These are phyloP conservation scores for Minunthozetes semirufus DNA, from an alignment of 2,888 invertebrate genomes.

Conservation along the genomic window DNA sequence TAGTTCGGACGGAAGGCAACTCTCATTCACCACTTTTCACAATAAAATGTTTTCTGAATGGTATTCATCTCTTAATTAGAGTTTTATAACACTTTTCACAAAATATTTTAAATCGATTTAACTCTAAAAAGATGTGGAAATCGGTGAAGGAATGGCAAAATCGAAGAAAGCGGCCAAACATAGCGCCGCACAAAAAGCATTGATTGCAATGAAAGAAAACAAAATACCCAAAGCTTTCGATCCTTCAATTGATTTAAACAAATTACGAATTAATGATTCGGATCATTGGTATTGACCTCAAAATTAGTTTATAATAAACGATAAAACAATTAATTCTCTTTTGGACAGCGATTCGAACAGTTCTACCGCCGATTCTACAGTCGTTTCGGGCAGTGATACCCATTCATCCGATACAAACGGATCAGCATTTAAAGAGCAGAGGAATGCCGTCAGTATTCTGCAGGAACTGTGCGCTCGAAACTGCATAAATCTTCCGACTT, in stretches of 20 bases:
- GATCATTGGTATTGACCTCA: not conserved
- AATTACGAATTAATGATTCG: not conserved
- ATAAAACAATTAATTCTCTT: not conserved
- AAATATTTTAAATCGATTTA: not conserved
- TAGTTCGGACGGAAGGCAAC: not conserved
- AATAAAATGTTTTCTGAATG: not conserved
- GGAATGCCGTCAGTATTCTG: not conserved
- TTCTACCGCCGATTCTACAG: not conserved
- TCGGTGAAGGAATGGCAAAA: not conserved
- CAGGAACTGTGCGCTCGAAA: slow-evolving; percentile 16
- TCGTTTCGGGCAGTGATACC: not conserved
- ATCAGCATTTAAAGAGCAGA: not conserved
- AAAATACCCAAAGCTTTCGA: not conserved
- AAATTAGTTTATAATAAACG: not conserved
- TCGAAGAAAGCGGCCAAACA: slow-evolving; percentile 8
- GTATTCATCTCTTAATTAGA: not conserved
- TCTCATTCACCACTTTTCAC: not conserved
- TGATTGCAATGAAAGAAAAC: not conserved
- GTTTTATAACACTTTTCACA: not conserved
- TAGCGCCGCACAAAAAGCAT: slow-evolving; percentile 1
- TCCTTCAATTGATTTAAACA: not conserved
- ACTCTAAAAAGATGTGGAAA: not conserved
- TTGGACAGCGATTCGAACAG: not conserved
- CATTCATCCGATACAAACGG: not conserved
- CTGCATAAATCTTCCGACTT: not conserved